phyloP scores from a whole-genome alignment of 2,888 invertebrate species.

The Ennomos erosarius region DNA sequence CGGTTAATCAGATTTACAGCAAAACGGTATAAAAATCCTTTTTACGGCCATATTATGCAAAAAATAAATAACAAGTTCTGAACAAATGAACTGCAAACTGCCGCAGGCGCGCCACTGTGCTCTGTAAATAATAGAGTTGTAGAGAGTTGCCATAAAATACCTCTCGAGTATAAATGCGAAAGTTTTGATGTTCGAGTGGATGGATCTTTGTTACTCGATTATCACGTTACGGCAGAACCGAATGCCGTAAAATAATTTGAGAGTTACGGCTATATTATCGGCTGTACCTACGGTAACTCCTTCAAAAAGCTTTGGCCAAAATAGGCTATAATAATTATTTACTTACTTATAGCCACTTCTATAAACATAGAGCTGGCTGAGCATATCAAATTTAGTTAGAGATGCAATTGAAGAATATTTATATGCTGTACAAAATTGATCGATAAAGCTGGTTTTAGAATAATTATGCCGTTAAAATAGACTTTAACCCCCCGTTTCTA shows the following conservation, averaged over 20 bases:
- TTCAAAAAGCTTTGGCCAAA: too few relatives aligned
- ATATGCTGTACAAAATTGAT: too few relatives aligned
- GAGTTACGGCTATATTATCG: not conserved
- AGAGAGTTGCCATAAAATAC: conserved; percentile 22
- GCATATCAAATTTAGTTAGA: too few relatives aligned
- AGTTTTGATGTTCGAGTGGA: conserved; percentile 10
- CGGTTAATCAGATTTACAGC: not conserved
- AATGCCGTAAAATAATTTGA: conserved; percentile 9
- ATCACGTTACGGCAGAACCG: not conserved
- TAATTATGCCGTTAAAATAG: too few relatives aligned
- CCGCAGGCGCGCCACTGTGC: conserved; percentile 6
- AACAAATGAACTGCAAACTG: conserved; percentile 22
- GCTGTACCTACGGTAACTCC: too few relatives aligned
- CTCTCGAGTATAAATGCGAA: conserved; percentile 17
- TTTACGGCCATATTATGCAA: not conserved
- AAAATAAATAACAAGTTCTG: conserved; percentile 9
- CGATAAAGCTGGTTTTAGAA: too few relatives aligned
- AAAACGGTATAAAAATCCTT: conserved; percentile 5
- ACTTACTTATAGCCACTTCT: too few relatives aligned
- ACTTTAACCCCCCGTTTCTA: too few relatives aligned
- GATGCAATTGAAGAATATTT: too few relatives aligned
- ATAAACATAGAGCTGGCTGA: too few relatives aligned
- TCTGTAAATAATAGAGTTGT: conserved; percentile 20
- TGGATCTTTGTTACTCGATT: conserved; percentile 19
- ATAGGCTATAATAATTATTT: too few relatives aligned